Evolutionary conservation across 2,797 vertebrate genomes (phyloP), one percentile per base, ranked within the genome.

Genomic region (Microcaecilia unicolor): DNA sequence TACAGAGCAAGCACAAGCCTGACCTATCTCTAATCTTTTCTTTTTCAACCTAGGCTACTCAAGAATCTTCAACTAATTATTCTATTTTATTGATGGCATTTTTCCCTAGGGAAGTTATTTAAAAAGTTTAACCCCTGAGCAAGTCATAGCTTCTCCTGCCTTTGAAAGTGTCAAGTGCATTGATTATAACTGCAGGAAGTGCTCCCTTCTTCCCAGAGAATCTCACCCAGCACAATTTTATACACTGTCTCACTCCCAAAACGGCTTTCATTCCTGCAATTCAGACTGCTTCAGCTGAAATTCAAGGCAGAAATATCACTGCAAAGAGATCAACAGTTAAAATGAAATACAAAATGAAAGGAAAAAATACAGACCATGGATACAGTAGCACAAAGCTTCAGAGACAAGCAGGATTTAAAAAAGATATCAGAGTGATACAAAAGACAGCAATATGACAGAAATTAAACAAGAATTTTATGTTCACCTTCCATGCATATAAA

Each of bases 61-160:
- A 67, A 77, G 64, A 85, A 74, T 41, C 44, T 58, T 59, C 61
- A 72, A 75, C 76, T 90, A 90, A 93, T 91, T 88, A 93, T 85
- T 83, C 77, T 58, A 63, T 79, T 85, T 88, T 89, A 92, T 86
- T 93, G 89, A 93, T 84, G 84, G 83, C 67, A 72, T 74, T 76
- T 80, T 77, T 83, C 85, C 80, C 79, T 62, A 46, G 81, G 85
- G 84, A 90, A 74, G 74, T 85, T 84, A 90, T 87, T 90, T 90
- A 81, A 88, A 86, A 90, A 87, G 81, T 90, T 93, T 91, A 93
- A 92, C 85, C 85, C 82, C 66, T 76, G 81, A 89, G 82, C 81
- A 89, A 86, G 81, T 86, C 72, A 65, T 72, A 70, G 79, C 75
- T 85, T 81, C 67, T 72, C 40, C 45, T 50, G 58, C 78, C 86